Evolutionary conservation across 2,113 vertebrate species (phyloP), one percentile per base, ranked within the genome.

Genomic region (Pagrus major): DNA sequence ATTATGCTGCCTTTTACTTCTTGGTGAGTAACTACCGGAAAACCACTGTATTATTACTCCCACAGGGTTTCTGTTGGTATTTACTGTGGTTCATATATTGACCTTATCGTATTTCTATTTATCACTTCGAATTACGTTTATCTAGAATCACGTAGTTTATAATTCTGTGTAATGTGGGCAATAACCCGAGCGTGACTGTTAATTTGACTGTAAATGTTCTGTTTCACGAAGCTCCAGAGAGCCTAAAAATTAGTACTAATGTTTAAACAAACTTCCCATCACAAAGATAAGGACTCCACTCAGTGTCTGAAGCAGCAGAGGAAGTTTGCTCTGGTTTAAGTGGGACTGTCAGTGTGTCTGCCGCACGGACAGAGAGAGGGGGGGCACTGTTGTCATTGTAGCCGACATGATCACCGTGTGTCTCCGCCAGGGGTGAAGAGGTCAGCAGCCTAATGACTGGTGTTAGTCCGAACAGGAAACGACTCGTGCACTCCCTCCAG

Each of bases 401-500:
- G 67, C 69, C 67, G 86, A 84, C 86, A 70, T 35, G 65, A 49
- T 83, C 58, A 29, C 68, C 8, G 83, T 66, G 68, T 74, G 71
- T 74, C 73, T 80, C 84, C 58, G n/a, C 25, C 8, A 35, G 78
- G 65, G 88, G 88, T 92, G 85, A 87, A 76, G 80, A 84, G 88
- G 89, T 93, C 92, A 92, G 80, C 81, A n/a, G 74, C 74, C 72
- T 86, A 90, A 89, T 95, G 92, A 93, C 68, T 71, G 70, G 63
- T 76, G 56, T 85, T 67, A 33, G 63, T 74, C 15, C 82, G 68
- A 83, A 88, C 83, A 86, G 89, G 88, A 90, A 92, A 51, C 63
- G 31, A 78, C 59, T 78, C 49, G 37, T 71, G 49, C 58, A 6
- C 78, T 68, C 51, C 51, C 59, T 80, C 59, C 77, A 76, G 27